A percentile compares a stretch with the other conserved stretches of the same genome.
Conservation (phyloP, 2,888 invertebrate species). For the Brachyptera risi region DNA sequence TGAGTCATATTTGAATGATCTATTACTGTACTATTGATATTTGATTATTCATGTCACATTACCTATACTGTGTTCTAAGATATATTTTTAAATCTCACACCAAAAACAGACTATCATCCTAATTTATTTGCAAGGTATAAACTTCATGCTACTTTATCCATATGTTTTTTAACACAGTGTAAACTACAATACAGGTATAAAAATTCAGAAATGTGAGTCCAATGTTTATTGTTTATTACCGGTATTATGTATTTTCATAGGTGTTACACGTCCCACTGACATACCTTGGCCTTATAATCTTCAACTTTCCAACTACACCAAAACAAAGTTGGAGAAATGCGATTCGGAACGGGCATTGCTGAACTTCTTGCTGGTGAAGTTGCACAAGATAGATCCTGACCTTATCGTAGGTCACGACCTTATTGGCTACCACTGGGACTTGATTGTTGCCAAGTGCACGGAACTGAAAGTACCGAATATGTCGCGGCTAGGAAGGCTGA, state of each 20-base stretch:
- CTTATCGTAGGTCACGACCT: constrained; percentile 92
- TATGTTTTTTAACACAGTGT: too few relatives aligned
- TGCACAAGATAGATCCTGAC: constrained; percentile 89
- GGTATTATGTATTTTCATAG: constrained; percentile 52
- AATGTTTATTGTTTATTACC: too few relatives aligned
- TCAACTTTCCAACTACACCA: constrained; percentile 60
- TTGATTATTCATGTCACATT: too few relatives aligned
- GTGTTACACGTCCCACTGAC: constrained; percentile 73
- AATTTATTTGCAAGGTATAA: too few relatives aligned
- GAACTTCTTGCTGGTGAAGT: constrained; percentile 78
- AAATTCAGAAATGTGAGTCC: too few relatives aligned
- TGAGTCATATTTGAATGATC: too few relatives aligned
- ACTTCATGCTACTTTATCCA: too few relatives aligned
- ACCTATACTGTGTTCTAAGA: too few relatives aligned
- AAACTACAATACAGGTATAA: too few relatives aligned
- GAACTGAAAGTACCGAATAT: constrained; percentile 73
- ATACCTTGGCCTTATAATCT: constrained; percentile 77
- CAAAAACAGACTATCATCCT: too few relatives aligned
- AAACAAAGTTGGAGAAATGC: constrained; percentile 70
- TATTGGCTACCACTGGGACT: constrained; percentile 82
- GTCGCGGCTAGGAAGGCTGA: constrained; percentile 82
- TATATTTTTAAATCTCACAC: too few relatives aligned
- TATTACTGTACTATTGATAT: too few relatives aligned
- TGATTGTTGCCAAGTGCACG: constrained; percentile 80
- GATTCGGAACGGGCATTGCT: constrained; percentile 84